Percentiles rank a stretch among this genome's conserved stretches.
phyloP scores from a whole-genome alignment of 2,888 invertebrate genomes.

The Serrognathus titanus region DNA sequence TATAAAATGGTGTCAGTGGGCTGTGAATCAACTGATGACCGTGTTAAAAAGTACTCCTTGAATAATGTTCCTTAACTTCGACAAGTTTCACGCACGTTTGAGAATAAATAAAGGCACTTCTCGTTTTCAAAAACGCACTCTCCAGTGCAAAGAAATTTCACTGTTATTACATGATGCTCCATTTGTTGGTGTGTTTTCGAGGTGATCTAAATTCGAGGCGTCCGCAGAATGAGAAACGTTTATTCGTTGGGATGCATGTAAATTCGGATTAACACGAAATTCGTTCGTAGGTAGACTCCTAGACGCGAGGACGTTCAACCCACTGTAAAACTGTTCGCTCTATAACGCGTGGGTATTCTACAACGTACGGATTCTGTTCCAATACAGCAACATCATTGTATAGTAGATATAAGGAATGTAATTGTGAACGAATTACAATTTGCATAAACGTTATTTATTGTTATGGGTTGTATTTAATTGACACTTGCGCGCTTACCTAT shows the following conservation, averaged over 20 bases:
- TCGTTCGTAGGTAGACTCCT: slow-evolving; percentile 7
- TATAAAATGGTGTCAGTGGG: slow-evolving; percentile 33
- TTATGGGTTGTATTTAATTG: slow-evolving; percentile 12
- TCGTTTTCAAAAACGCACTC: slow-evolving; percentile 7
- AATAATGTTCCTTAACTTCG: slow-evolving; percentile 20
- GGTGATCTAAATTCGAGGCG: too few relatives aligned
- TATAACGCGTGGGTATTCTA: slow-evolving; percentile 24
- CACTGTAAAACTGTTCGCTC: slow-evolving; percentile 7
- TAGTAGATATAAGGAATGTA: slow-evolving; percentile 30
- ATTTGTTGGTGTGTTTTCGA: too few relatives aligned
- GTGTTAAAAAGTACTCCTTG: slow-evolving; percentile 14
- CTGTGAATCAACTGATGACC: slow-evolving; percentile 34
- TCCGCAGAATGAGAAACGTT: neutral
- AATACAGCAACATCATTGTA: slow-evolving; percentile 23
- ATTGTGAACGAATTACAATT: slow-evolving; percentile 37
- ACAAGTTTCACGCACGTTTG: too few relatives aligned
- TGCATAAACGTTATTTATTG: slow-evolving; percentile 33
- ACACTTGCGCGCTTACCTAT: slow-evolving; percentile 10
- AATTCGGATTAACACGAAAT: neutral
- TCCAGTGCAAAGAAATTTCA: slow-evolving; percentile 3
- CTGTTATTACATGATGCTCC: neutral
- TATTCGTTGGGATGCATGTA: slow-evolving; percentile 4
- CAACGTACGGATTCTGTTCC: slow-evolving; percentile 18
- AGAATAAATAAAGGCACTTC: slow-evolving; percentile 5
- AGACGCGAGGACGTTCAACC: slow-evolving; percentile 12